These are phyloP conservation scores for Chorisops tibialis DNA, from an alignment of 2,888 invertebrate genomes.

Conservation along the genomic window DNA sequence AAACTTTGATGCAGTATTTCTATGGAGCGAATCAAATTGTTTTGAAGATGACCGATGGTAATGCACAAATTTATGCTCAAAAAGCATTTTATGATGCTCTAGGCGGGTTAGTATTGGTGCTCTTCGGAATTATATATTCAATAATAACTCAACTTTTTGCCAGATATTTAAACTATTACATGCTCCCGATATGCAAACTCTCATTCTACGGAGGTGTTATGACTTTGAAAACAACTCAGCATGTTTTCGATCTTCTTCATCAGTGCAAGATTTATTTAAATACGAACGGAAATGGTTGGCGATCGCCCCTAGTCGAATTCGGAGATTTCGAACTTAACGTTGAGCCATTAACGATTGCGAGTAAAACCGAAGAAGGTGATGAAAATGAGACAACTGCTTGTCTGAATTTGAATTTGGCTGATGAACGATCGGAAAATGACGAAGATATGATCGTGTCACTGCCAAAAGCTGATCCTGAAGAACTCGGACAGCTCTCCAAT, in stretches of 20 bases:
- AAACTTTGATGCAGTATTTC: conserved; percentile 46
- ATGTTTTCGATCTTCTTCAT: conserved; percentile 40
- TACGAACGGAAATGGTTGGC: conserved; percentile 51
- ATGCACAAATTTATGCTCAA: conserved; percentile 37
- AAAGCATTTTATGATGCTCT: conserved; percentile 47
- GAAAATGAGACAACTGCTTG: conserved; percentile 40
- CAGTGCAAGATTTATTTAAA: conserved; percentile 44
- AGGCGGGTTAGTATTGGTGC: conserved; percentile 42
- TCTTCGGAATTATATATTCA: background rate
- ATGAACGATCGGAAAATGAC: conserved; percentile 36
- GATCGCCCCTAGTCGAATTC: conserved; percentile 39
- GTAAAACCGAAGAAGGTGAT: conserved; percentile 4
- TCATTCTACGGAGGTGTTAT: conserved; percentile 48
- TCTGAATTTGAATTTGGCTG: conserved; percentile 39
- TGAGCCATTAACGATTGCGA: conserved; percentile 37
- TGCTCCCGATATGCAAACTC: conserved; percentile 45
- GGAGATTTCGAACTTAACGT: conserved; percentile 37
- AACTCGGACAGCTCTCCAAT: conserved; percentile 39
- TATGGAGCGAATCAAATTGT: conserved; percentile 44
- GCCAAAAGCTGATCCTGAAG: conserved; percentile 43
- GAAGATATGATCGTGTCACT: conserved; percentile 45
- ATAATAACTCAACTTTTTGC: background rate
- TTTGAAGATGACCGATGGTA: conserved; percentile 36
- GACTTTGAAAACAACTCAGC: conserved; percentile 40
- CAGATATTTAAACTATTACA: conserved; percentile 43